Evolutionary conservation across 1,140 invertebrate species (phyloP), one percentile per base, ranked within the genome.

Genomic region (Lycorma delicatula): DNA sequence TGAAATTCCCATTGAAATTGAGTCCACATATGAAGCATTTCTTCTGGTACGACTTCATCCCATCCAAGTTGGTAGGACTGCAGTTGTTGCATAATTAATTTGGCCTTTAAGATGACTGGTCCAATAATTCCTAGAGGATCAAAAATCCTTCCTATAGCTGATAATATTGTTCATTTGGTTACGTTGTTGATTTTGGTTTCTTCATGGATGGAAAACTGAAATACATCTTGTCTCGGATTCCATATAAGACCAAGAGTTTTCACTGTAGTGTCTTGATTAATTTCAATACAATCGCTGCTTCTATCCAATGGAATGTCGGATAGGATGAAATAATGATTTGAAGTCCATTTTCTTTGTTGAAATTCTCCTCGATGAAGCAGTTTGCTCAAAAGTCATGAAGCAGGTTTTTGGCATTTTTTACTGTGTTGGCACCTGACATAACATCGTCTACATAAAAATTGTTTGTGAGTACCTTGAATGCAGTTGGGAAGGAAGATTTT

Each of bases 11-110:
- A 25, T n/a, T 56, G 29, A 48, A 67, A 68, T 7, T 38, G n/a
- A 16, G 31, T 53, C 65, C 65, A 69, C 1, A 41, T 18, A 2
- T 25, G 36, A 18, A 47, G 25, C 9, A 68, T 48, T 11, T 66
- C 53, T 22, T 46, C 26, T 1, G 68, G 64, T 51, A 73, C 7
- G 3, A 36, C 11, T 31, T 69, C 66, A 57, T 75, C 71, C 73
- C 71, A 75, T 16, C 53, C 62, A 3, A 68, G 18, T 16, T 66
- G 63, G 18, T 3, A 25, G 11, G 46, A 52, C 68, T 71, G 71
- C 1, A 75, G 25, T n/a, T 63, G 49, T 66, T 76, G 71, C 25
- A 75, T 67, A 2, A 75, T 28, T 5, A 72, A 62, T 63, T 76
- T 75, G 5, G 67, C 63, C n/a, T 27, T 58, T 7, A 75, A 62